These are phyloP conservation scores for Callopanchax toddi DNA, from an alignment of 2,113 vertebrate genomes.

Conservation along the genomic window DNA sequence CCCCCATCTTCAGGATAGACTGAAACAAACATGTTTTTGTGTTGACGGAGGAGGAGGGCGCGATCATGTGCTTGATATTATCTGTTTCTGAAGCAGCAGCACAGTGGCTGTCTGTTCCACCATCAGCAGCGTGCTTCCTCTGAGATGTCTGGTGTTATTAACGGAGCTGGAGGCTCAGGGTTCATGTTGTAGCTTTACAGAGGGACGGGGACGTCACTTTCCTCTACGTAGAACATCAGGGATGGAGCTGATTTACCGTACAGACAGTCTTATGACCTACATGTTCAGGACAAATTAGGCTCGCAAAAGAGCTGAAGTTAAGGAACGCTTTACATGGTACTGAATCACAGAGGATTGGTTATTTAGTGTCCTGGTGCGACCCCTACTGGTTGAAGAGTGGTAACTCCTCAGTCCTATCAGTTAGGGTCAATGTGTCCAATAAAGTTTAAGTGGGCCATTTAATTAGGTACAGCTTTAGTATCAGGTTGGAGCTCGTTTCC, in stretches of 20 bases:
- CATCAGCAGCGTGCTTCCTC: constrained; percentile 34
- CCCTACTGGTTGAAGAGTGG: constrained; percentile 43
- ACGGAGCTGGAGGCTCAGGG: constrained; percentile 7
- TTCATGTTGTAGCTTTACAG: not conserved
- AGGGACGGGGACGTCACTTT: not conserved
- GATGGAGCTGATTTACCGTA: not conserved
- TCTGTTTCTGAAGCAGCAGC: constrained; percentile 61
- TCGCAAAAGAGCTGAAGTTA: not conserved
- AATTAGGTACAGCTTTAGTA: too few relatives aligned
- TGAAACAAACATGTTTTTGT: constrained; percentile 70
- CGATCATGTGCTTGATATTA: constrained; percentile 74
- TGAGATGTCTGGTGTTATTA: constrained; percentile 34
- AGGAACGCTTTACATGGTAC: too few relatives aligned
- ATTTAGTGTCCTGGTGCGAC: constrained; percentile 39
- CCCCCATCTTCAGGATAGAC: constrained; percentile 20
- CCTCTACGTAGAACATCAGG: not conserved
- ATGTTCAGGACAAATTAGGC: not conserved
- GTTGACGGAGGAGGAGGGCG: constrained; percentile 29
- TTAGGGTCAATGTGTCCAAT: too few relatives aligned
- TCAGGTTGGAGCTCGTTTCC: too few relatives aligned
- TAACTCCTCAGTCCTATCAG: not conserved
- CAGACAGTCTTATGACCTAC: constrained; percentile 5
- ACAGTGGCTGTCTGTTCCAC: constrained; percentile 65
- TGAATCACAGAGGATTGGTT: not conserved
- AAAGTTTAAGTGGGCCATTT: too few relatives aligned